Percentiles rank a stretch among this genome's conserved stretches.
Conservation (phyloP, 1,140 invertebrate genomes). For the Matsumurasca onukii region DNA sequence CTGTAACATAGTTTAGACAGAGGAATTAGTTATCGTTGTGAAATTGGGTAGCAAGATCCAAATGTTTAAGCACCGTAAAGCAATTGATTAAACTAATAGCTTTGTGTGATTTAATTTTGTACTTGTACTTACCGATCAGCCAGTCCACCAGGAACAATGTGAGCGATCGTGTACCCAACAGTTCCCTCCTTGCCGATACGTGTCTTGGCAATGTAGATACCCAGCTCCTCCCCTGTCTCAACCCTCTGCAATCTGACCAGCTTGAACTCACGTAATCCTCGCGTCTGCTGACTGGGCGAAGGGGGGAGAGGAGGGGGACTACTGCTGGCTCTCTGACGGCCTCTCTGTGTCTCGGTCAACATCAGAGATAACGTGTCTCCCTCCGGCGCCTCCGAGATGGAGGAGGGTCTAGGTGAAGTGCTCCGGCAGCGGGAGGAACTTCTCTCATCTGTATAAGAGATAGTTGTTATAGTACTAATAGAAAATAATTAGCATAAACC, state of each 20-base stretch:
- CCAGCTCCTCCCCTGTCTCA: conserved; percentile 68
- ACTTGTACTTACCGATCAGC: conserved; percentile 73
- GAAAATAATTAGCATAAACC: no score
- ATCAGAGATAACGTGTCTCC: no score
- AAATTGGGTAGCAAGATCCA: no score
- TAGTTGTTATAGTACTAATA: background rate
- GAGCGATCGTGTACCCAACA: conserved; percentile 73
- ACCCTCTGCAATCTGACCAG: conserved; percentile 67
- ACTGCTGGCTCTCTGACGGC: conserved; percentile 29
- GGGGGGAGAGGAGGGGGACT: conserved; percentile 32
- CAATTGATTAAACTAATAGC: no score
- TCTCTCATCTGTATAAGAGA: background rate
- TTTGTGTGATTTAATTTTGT: no score
- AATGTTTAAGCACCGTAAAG: no score
- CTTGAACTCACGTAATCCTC: conserved; percentile 48
- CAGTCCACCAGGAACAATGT: conserved; percentile 74
- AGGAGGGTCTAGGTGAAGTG: conserved; percentile 5
- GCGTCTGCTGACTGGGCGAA: conserved; percentile 26
- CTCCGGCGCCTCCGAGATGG: background rate
- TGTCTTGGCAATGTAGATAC: conserved; percentile 82
- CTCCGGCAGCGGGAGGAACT: background rate
- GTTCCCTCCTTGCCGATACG: conserved; percentile 62
- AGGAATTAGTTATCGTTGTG: no score
- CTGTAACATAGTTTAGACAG: no score
- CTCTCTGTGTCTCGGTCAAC: conserved; percentile 28